Percentiles rank a stretch among this genome's conserved stretches.
Conservation (phyloP, 2,797 vertebrate species). For the Agapornis canus region DNA sequence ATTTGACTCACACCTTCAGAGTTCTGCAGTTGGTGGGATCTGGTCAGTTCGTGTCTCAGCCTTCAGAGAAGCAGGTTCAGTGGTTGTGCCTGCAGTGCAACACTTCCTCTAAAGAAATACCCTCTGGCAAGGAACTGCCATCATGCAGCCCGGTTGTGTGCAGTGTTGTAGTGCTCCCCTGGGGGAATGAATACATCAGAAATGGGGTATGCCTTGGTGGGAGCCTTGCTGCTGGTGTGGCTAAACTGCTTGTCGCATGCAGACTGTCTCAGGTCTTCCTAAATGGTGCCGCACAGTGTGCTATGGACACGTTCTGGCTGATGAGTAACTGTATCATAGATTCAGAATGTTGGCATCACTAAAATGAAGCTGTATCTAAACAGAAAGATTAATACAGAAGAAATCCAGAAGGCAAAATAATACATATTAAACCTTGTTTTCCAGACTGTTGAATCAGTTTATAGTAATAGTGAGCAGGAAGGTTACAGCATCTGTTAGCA, state of each 20-base stretch:
- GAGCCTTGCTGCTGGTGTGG: accelerated
- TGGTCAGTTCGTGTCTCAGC: neutral
- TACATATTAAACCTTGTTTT: neutral
- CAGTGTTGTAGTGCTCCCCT: neutral
- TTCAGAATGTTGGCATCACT: neutral
- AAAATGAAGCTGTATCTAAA: neutral
- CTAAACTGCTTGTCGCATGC: neutral
- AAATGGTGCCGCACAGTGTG: neutral
- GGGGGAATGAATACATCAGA: neutral
- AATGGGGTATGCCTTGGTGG: no score
- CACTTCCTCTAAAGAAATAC: neutral
- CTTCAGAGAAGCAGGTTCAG: neutral
- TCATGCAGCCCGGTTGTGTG: accelerated
- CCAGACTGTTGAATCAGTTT: conserved; percentile 20
- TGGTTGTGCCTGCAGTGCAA: neutral
- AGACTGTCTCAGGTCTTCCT: neutral
- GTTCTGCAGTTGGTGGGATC: accelerated
- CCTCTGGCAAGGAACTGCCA: neutral
- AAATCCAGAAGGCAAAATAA: conserved; percentile 33
- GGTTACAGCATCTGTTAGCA: conserved; percentile 77
- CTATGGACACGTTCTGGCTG: neutral
- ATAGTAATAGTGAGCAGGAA: conserved; percentile 50
- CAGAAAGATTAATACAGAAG: neutral
- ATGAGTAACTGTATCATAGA: neutral
- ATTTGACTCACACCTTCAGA: neutral